Evolutionary conservation across 2,797 vertebrate genomes (phyloP).

Genomic region (Graptemys geographica): DNA sequence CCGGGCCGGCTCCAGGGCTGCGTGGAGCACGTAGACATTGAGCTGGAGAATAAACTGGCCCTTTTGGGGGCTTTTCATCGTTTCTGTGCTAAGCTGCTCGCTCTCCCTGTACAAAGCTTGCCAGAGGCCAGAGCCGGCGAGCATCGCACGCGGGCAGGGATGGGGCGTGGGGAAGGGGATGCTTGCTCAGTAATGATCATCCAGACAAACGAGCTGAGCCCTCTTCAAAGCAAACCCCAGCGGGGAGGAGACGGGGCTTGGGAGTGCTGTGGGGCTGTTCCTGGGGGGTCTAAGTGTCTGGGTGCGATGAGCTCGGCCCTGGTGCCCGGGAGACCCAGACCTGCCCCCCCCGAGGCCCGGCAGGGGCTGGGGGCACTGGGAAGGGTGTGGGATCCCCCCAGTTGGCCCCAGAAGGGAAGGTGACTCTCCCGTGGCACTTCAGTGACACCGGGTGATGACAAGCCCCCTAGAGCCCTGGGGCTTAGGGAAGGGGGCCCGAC

Average conservation of each 20-base stretch:
- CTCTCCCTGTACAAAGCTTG: not conserved
- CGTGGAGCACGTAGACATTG: not conserved
- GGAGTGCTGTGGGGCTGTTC: not conserved
- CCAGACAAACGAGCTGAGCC: not conserved
- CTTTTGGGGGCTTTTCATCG: not conserved
- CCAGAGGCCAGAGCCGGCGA: not conserved
- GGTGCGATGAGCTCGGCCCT: not conserved
- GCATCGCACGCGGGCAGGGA: not conserved
- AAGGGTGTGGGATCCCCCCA: no score
- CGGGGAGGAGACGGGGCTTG: not conserved
- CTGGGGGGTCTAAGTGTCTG: no score
- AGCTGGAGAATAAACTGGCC: not conserved
- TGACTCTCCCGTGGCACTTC: not conserved
- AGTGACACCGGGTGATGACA: slow-evolving; percentile 62
- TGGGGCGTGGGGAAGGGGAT: not conserved
- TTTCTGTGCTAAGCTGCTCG: not conserved
- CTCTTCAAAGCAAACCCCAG: rapidly evolving
- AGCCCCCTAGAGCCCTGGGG: no score
- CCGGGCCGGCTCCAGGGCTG: no score
- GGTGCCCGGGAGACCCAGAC: not conserved
- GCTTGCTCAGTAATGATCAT: not conserved
- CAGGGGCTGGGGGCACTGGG: slow-evolving; percentile 15
- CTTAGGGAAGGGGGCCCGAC: not conserved
- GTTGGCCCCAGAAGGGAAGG: no score
- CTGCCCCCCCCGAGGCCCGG: not conserved